Percentiles rank a stretch among this genome's conserved stretches.
Evolutionary conservation across 2,113 vertebrate genomes (phyloP).

Genomic region (Aspiorhynchus laticeps): DNA sequence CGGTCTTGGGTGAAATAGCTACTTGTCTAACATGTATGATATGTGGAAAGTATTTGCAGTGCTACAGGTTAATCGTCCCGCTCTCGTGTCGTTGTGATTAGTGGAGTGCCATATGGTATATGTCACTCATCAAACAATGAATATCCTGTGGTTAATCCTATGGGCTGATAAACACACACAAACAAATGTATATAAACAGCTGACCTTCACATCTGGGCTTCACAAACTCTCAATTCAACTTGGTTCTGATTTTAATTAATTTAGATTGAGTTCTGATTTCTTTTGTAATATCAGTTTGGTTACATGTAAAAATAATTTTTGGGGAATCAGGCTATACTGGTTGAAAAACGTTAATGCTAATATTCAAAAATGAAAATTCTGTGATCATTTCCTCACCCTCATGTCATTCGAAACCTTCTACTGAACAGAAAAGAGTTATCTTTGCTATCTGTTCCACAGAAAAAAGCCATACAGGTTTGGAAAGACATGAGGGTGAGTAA

Average conservation of each 20-base stretch:
- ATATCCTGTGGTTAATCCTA: slow-evolving; percentile 58
- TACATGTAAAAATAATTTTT: background rate
- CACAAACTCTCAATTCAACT: slow-evolving; percentile 9
- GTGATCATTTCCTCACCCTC: background rate
- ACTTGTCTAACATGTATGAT: slow-evolving; percentile 47
- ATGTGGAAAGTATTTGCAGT: slow-evolving; percentile 39
- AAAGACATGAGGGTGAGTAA: too few species aligned
- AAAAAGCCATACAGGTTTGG: too few species aligned
- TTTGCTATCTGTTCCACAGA: too few species aligned
- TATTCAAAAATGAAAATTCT: background rate
- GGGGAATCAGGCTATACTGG: background rate
- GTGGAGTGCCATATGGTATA: slow-evolving; percentile 46
- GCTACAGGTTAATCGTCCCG: slow-evolving; percentile 28
- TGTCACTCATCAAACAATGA: slow-evolving; percentile 60
- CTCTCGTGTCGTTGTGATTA: slow-evolving; percentile 46
- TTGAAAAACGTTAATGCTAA: background rate
- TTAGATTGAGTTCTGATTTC: background rate
- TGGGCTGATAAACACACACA: slow-evolving; percentile 50
- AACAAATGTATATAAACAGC: background rate
- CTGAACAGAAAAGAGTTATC: too few species aligned
- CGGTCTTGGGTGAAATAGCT: slow-evolving; percentile 37
- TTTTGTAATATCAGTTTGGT: background rate
- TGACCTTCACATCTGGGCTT: slow-evolving; percentile 55
- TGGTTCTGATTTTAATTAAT: background rate
- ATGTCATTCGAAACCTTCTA: too few species aligned